phyloP scores from a whole-genome alignment of 2,113 vertebrate genomes.

The Callocephalon fimbriatum region DNA sequence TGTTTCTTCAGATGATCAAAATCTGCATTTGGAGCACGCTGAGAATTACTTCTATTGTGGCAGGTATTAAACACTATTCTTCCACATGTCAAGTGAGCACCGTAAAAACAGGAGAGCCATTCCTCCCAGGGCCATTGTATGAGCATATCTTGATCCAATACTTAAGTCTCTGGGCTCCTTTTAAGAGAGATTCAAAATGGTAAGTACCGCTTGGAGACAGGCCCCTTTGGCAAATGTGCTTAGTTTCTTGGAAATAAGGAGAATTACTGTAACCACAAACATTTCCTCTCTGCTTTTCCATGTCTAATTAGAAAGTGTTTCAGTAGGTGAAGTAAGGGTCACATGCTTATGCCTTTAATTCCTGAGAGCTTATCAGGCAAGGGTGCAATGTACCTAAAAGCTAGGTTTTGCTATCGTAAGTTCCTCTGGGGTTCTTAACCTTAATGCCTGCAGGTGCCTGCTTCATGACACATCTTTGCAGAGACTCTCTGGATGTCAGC shows the following conservation, averaged over 20 bases:
- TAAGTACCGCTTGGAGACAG: not conserved
- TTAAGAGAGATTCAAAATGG: not conserved
- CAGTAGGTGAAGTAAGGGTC: not conserved
- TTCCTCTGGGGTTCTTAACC: not conserved
- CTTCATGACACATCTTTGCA: accelerated
- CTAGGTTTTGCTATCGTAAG: not conserved
- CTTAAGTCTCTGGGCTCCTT: not conserved
- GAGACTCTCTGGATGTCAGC: not conserved
- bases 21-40: not conserved
- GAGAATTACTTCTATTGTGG: not conserved
- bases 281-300: not conserved
- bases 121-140: not conserved
- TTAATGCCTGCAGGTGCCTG: not conserved
- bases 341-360: not conserved
- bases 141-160: not conserved
- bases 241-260: not conserved
- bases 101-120: not conserved
- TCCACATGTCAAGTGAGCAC: not conserved
- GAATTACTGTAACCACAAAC: not conserved
- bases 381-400: not conserved
- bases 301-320: not conserved
- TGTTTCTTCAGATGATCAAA: not conserved
- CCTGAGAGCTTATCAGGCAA: not conserved
- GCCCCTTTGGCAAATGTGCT: not conserved
- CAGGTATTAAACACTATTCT: not conserved